Conservation (phyloP, 2,888 invertebrate species). For the Sipunculus nudus region DNA sequence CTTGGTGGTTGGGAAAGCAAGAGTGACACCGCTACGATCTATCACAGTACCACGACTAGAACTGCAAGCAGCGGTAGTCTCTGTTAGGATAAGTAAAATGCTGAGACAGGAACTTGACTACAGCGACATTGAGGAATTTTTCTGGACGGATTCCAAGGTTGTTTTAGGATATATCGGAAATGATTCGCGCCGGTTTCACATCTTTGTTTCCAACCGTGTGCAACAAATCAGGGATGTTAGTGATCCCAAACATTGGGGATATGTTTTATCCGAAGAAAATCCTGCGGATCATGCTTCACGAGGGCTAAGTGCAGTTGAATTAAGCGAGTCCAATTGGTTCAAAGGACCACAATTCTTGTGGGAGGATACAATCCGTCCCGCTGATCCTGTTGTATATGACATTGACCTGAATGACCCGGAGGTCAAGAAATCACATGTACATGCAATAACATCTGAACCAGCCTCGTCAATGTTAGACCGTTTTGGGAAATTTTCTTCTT, state of each 20-base stretch:
- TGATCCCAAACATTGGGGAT: slow-evolving; percentile 36
- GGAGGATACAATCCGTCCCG: slow-evolving; percentile 5
- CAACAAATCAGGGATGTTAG: slow-evolving; percentile 35
- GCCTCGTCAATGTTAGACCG: no score
- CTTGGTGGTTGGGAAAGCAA: slow-evolving; percentile 18
- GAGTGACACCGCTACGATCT: slow-evolving; percentile 17
- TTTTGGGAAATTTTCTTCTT: no score
- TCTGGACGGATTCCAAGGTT: slow-evolving; percentile 28
- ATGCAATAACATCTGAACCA: no score
- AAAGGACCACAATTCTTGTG: slow-evolving; percentile 25
- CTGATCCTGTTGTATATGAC: neutral
- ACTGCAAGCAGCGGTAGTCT: slow-evolving; percentile 18
- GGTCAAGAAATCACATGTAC: neutral
- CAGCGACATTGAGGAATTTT: slow-evolving; percentile 6
- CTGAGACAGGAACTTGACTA: slow-evolving; percentile 15
- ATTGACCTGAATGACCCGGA: slow-evolving; percentile 4
- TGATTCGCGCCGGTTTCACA: slow-evolving; percentile 41
- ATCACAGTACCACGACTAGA: slow-evolving; percentile 22
- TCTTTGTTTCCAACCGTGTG: slow-evolving; percentile 46
- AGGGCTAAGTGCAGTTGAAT: slow-evolving; percentile 27
- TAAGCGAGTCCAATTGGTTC: slow-evolving; percentile 23
- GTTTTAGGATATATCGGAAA: slow-evolving; percentile 24
- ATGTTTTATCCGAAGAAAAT: slow-evolving; percentile 46
- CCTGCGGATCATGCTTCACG: slow-evolving; percentile 52
- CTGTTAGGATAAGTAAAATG: slow-evolving; percentile 13